Evolutionary conservation across 1,140 invertebrate species (phyloP), one percentile per base, ranked within the genome.

Genomic region (Oscheius sp.): DNA sequence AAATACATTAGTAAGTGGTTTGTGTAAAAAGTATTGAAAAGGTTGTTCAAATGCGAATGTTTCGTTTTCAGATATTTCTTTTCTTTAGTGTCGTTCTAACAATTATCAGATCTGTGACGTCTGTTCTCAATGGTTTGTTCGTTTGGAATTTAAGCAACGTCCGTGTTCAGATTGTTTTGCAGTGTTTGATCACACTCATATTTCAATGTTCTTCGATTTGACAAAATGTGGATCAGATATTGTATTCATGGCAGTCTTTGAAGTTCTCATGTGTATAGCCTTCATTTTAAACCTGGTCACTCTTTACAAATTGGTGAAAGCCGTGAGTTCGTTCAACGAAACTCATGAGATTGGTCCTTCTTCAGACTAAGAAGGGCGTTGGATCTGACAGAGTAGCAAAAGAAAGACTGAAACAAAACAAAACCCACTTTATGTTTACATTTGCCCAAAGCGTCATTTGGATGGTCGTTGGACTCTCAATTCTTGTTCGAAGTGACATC

Each of bases 381-480:
- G 49, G 7, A 55, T 26, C 15, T 7, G 49, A 55, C 28, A 4
- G 7, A 13, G 23, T 55, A 7, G 49, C 49, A 7, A 55, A 23
- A 55, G 4, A 55, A 13, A 7, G 49, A 13, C 49, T 55, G 7
- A 15, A 26, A 55, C 49, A 55, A 26, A 55, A 55, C 28, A 26
- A 20, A 7, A 55, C 49, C 7, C 49, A 55, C 28, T 55, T 55
- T 23, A 55, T 4, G 4, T 55, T 55, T 55, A 55, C 49, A 7
- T 55, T 55, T 55, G 49, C 49, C 7, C 49, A 55, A 26, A 55
- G 49, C 28, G 28, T 55, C 28, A 55, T 55, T 23, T 55, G 49
- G 49, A 55, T 55, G 49, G 49, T 55, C 4, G 23, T 55, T 7
- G 49, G 49, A 7, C 4, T 7, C 7, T 13, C 49, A 23, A 55